These are phyloP conservation scores for Datnioides undecimradiatus DNA, from an alignment of 2,113 vertebrate genomes.

Conservation along the genomic window DNA sequence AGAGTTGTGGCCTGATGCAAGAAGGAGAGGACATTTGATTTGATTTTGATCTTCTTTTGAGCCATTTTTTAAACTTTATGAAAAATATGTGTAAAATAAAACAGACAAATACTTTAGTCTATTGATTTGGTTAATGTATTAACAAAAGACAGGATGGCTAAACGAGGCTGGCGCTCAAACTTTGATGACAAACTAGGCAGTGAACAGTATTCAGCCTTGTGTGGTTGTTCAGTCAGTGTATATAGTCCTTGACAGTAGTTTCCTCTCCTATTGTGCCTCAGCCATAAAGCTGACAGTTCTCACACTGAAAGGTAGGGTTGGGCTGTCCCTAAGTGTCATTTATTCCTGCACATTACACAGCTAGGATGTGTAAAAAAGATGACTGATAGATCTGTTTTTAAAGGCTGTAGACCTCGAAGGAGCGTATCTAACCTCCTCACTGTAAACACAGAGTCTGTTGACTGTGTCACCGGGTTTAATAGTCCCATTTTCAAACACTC, in stretches of 20 bases:
- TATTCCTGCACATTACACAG: constrained; percentile 16
- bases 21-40: background rate
- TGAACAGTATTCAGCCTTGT: background rate
- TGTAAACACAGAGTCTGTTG: constrained; percentile 60
- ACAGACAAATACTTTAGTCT: background rate
- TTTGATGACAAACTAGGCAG: background rate
- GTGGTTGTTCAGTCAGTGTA: background rate
- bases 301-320: background rate
- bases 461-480: constrained; percentile 54
- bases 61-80: background rate
- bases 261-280: background rate
- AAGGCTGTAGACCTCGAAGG: constrained; percentile 48
- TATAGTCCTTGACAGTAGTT: background rate
- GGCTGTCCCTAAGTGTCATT: constrained; percentile 20
- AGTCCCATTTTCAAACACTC: constrained; percentile 50
- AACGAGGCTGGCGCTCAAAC: background rate
- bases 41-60: background rate
- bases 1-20: constrained; percentile 13
- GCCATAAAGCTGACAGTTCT: constrained; percentile 4
- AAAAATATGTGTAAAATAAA: background rate
- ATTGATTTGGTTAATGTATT: background rate
- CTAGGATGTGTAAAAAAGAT: constrained; percentile 26
- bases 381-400: constrained; percentile 46
- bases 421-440: constrained; percentile 39
- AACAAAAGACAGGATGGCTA: background rate